Evolutionary conservation across 2,797 vertebrate species (phyloP), one percentile per base, ranked within the genome.

Genomic region (Holocentrus rufus): DNA sequence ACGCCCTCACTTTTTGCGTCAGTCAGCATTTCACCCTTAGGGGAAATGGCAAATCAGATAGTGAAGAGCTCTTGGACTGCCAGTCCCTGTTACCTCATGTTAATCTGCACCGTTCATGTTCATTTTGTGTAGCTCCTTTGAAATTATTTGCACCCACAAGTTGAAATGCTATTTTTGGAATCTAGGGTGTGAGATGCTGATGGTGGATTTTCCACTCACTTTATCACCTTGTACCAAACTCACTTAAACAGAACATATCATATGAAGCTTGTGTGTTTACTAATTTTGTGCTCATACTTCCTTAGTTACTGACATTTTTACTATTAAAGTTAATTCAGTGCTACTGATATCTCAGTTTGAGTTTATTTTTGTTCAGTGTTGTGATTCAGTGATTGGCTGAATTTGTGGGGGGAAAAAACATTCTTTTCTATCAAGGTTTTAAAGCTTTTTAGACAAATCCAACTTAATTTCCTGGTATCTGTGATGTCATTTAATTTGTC

Each of bases 1-100:
- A 82, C 25, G n/a, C 63, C 57, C 13, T 81, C 65, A 20, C 23
- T 69, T 65, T 86, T 56, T 10, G 0, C 65, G 11, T 58, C 75
- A 63, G 44, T 80, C 74, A 87, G 57, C 82, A 65, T 2, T 57
- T 55, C 15, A 18, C 36, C 57, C 55, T 80, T 10, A 79, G 20
- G 62, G 78, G 79, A 87, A 85, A 79, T 81, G 55, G 42, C 50
- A 72, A 74, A 92, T 90, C 88, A 87, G 90, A 92, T 90, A 88
- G 14, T 7, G 27, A 72, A 10, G 23, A 60, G 30, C 10, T 42
- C 23, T 49, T 14, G 2, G 11, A 14, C 39, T 44, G 20, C 54
- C 59, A 52, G 17, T 39, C 31, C 34, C 27, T 47, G 10, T 54
- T n/a, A 31, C 11, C 17, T 25, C 15, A 20, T 5, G 65, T 17